These are phyloP conservation scores for Zhengitettix transpicula DNA, from an alignment of 2,888 invertebrate species.

Conservation along the genomic window DNA sequence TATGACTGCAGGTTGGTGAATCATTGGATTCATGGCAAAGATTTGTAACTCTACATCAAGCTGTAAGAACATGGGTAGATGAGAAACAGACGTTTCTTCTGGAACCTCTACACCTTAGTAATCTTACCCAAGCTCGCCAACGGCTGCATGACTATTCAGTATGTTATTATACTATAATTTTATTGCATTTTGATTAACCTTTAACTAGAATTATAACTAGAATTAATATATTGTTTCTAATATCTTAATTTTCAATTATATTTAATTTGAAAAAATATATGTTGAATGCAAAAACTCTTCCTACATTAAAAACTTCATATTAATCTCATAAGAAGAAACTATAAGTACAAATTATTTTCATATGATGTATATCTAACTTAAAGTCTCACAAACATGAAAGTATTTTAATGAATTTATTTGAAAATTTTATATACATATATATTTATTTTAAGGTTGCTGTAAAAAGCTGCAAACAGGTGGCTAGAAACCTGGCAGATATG, in stretches of 20 bases:
- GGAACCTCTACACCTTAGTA: constrained; percentile 60
- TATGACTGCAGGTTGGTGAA: constrained; percentile 44
- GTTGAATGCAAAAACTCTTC: too few species aligned
- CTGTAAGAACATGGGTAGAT: constrained; percentile 67
- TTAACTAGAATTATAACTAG: too few species aligned
- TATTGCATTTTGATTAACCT: neutral
- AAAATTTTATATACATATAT: neutral
- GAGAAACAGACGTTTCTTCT: constrained; percentile 66
- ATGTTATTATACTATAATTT: constrained; percentile 16
- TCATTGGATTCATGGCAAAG: constrained; percentile 77
- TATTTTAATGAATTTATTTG: neutral
- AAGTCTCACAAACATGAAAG: too few species aligned
- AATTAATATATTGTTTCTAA: too few species aligned
- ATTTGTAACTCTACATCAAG: constrained; percentile 66
- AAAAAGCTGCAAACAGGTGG: constrained; percentile 75
- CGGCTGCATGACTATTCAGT: constrained; percentile 78
- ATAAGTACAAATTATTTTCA: too few species aligned
- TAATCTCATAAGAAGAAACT: too few species aligned
- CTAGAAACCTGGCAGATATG: constrained; percentile 82
- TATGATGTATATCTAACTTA: too few species aligned
- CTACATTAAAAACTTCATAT: too few species aligned
- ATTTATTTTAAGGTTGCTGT: constrained; percentile 49
- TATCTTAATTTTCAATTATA: too few species aligned
- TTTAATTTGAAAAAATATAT: too few species aligned
- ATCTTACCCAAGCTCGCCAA: constrained; percentile 64